A percentile compares a stretch with the other conserved stretches of the same genome.
phyloP scores from a whole-genome alignment of 2,797 vertebrate species.

The Labeo calbasu region DNA sequence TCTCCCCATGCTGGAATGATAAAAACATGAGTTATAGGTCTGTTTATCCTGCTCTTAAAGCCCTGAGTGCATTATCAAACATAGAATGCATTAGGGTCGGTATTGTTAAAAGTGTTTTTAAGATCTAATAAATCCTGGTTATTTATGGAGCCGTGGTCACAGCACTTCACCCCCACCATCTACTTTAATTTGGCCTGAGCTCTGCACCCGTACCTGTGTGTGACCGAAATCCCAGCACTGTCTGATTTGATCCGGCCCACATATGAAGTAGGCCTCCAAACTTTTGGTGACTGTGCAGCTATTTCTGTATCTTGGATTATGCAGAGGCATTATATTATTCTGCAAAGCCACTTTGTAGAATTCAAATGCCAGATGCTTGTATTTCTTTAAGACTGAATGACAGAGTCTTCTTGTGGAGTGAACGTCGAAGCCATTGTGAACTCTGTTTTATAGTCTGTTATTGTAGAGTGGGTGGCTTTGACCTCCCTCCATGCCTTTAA shows the following conservation, averaged over 20 bases:
- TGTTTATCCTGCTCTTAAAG: constrained; percentile 93
- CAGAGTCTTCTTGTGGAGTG: constrained; percentile 48
- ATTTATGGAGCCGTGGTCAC: constrained; percentile 90
- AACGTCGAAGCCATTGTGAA: constrained; percentile 63
- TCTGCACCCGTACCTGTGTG: constrained; percentile 80
- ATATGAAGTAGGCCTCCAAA: constrained; percentile 2
- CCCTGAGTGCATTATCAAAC: constrained; percentile 93
- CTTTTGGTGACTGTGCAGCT: neutral
- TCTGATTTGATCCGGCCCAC: neutral
- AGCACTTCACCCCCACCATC: constrained; percentile 85
- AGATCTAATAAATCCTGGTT: constrained; percentile 97
- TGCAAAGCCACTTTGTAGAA: neutral
- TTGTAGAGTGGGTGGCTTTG: constrained; percentile 69
- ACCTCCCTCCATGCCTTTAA: constrained; percentile 71
- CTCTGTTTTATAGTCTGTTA: constrained; percentile 75
- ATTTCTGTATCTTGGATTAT: constrained; percentile 14
- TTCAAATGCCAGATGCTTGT: constrained; percentile 54
- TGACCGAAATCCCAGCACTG: neutral
- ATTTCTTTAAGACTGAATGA: constrained; percentile 54
- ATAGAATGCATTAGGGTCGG: constrained; percentile 88
- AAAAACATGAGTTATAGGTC: constrained; percentile 89
- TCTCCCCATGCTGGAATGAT: constrained; percentile 83
- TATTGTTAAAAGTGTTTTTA: constrained; percentile 98
- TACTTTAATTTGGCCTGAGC: constrained; percentile 88
- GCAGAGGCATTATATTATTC: neutral